Base-by-base conservation (phyloP, 2,113 vertebrate species). In the Stegastes partitus region DNA sequence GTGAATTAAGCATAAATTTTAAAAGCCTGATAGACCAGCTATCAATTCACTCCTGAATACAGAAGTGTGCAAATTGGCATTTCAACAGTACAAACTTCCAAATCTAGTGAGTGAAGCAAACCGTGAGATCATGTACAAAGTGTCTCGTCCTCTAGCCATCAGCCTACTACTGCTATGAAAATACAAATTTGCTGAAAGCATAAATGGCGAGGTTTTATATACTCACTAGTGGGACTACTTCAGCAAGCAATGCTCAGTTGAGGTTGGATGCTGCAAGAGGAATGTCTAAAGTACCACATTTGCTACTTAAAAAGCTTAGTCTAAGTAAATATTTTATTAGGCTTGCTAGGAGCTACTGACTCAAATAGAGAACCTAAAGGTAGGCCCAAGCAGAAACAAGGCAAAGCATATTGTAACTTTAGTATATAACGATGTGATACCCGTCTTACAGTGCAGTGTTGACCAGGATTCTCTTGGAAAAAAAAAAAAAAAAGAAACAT, bases 261-360 rank as follows among this genome's bases (percentile, higher is more conserved):
- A 62, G 68, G 21, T 67, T 45, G 34, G 37, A 54, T 15, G 49
- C 22, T 59, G 28, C 15, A 61, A 34, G 16, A 59, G 45, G 19
- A 39, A 28, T 2, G 55, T 12, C 28, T 37, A 15, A 57, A 31
- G 50, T 55, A 79, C 59, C 28, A 61, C 19, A n/a, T 58, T 37
- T 77, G 34, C 45, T 18, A n/a, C 71, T 44, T 56, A 28, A 74
- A 55, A 75, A 58, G 37, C 44, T 67, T 70, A 79, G 25, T 34
- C 61, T 26, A 7, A 56, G 25, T 57, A 50, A 34, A 47, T 61
- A 45, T 68, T 64, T 69, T 3, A 74, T 68, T 58, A 19, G 15
- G 49, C 21, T 54, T 50, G 37, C 57, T 37, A 26, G 54, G 1
- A 9, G 69, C 49, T 70, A 56, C 31, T 28, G 53, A 66, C 50